Evolutionary conservation across 2,888 invertebrate species (phyloP), one percentile per base, ranked within the genome.

Genomic region (Papilio protenor): DNA sequence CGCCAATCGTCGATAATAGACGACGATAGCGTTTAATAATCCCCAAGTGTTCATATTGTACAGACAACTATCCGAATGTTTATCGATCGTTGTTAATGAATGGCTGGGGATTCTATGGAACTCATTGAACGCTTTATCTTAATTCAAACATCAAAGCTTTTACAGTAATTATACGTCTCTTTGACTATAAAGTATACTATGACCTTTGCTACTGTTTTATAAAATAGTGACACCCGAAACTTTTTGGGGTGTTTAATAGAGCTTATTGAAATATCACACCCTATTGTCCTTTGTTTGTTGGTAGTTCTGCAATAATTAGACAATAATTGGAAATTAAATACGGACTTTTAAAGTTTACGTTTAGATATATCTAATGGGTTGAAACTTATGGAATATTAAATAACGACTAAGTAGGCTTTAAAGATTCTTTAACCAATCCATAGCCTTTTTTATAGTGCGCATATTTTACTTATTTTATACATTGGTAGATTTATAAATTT

Each of bases 131-230:
- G 47, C 23, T 40, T 6, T 21, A 59, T 40, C n/a, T 33, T 18
- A 61, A 74, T 45, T 49, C 23, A 49, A 61, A 59, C 45, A 27
- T 47, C 21, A 23, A 73, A 74, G 73, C 73, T 74, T 74, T 74
- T 49, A 74, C 47, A 23, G 27, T 61, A 74, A 74, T 74, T 23
- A 74, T 61, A 74, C 23, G n/a, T 33, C 2, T 40, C 66, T 69
- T 69, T 66, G 66, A 45, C 59, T 11, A 11, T 45, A 64, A 33
- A 14, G 27, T 27, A 27, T 16, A 2, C 59, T 23, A 27, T 61
- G 27, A 18, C 61, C 27, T 18, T 64, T 16, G 61, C 11, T 6
- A 23, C 21, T 61, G 4, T 27, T 61, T 12, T 14, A 27, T 61
- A 27, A 27, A 61, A 61, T 6, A 33, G 61, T 16, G 27, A 5